A percentile compares a stretch with the other conserved stretches of the same genome.
These are phyloP conservation scores for Volucella inflata DNA, from an alignment of 2,888 invertebrate genomes.

Conservation along the genomic window DNA sequence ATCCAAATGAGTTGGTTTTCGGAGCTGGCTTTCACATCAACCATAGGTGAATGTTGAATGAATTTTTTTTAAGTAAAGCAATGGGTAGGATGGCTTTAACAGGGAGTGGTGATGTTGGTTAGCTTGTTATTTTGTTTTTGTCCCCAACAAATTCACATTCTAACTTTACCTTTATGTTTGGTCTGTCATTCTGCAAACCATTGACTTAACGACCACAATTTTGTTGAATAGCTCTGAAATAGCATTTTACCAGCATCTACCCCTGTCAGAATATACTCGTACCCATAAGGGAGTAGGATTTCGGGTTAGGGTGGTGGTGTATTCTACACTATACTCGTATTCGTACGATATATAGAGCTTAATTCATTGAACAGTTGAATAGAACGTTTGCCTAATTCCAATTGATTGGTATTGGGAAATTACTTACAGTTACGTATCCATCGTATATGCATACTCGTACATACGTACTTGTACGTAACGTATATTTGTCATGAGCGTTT, in stretches of 20 bases:
- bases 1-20: constrained; percentile 59
- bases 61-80: no score
- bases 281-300: neutral
- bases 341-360: neutral
- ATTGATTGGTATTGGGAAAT: constrained; percentile 71
- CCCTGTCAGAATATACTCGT: neutral
- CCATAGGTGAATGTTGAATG: constrained; percentile 51
- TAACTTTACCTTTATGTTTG: constrained; percentile 61
- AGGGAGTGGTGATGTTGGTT: constrained; percentile 20
- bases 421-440: constrained; percentile 61
- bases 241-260: constrained; percentile 38
- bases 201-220: constrained; percentile 72
- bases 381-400: constrained; percentile 61
- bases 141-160: constrained; percentile 70
- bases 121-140: constrained; percentile 67
- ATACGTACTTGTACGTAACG: no score
- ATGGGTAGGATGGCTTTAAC: neutral
- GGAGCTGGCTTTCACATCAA: constrained; percentile 54
- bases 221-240: constrained; percentile 57
- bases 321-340: neutral
- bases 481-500: constrained; percentile 53
- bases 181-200: constrained; percentile 61
- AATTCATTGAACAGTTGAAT: constrained; percentile 39
- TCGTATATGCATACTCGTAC: no score
- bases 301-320: neutral